Base-by-base conservation (phyloP, 2,797 vertebrate genomes). In the Gallinago stenura region DNA sequence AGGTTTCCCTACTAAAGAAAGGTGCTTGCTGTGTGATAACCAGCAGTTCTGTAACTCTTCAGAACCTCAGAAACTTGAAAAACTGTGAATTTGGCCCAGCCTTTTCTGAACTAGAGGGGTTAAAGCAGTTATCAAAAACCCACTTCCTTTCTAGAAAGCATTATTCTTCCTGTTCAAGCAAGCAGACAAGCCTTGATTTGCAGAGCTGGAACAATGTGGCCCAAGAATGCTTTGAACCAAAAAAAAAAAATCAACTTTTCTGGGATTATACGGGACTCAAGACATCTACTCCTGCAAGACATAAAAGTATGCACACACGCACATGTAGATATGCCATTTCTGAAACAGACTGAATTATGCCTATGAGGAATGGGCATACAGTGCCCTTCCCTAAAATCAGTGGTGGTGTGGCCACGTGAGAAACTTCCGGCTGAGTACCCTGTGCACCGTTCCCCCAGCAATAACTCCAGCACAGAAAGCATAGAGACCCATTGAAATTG, bases 21-120 rank as follows among this genome's bases (percentile, higher is more conserved):
- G 28, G 4, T 31, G 1, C 4, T 50, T 65, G 1, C 3, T 65
- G 21, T 75, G 35, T 7, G 39, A 5, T 50, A 56, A 31, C 3
- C 24, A 46, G 8, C 0, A 0, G 12, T 50, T 76, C 43, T 66
- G 12, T 20, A 80, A 35, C 20, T 80, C 58, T 54, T 39, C 7
- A 39, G 53, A 77, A 62, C 15, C 6, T 53, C 65, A 57, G 26
- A 70, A 65, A 48, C 20, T 4, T 35, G 48, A 30, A 60, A 13
- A 89, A 5, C 5, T 57, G 62, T 84, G 50, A 65, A 51, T 80
- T 54, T 91, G n/a, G 13, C 28, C 6, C 8, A 75, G 2, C 16
- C 35, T 71, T 1, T 41, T 54, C 54, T 51, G 66, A 43, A 65
- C 0, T 9, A 39, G 51, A 70, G 19, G 7, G 5, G 45, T 33